phyloP scores from a whole-genome alignment of 2,888 invertebrate genomes.

The Agrotis exclamationis region DNA sequence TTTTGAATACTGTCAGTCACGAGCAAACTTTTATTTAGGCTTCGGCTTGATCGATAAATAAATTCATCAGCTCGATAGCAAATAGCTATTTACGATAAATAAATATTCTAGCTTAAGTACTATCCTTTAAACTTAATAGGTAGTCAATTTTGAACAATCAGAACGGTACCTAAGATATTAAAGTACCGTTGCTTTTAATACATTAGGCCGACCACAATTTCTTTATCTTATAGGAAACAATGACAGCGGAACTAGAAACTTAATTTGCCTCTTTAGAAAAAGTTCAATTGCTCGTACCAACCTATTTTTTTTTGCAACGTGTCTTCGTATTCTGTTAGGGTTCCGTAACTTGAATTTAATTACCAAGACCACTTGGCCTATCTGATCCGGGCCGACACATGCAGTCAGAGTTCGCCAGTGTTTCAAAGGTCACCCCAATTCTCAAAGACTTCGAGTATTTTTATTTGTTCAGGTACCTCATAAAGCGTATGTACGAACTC shows the following conservation, averaged over 20 bases:
- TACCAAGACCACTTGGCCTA: neutral
- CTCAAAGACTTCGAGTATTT: neutral
- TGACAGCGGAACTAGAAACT: constrained; percentile 30
- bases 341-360: neutral
- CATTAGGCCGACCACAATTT: constrained; percentile 49
- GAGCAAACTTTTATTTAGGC: neutral
- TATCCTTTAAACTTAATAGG: neutral
- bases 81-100: neutral
- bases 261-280: constrained; percentile 23
- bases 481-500: too few species aligned
- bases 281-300: constrained; percentile 8
- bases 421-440: neutral
- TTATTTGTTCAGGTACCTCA: neutral
- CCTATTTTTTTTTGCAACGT: constrained; percentile 13
- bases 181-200: constrained; percentile 28
- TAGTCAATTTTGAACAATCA: neutral
- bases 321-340: constrained; percentile 15
- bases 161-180: neutral
- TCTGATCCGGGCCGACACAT: neutral
- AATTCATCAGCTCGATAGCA: neutral
- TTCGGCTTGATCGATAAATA: neutral
- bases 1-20: too few species aligned
- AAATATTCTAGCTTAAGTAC: neutral
- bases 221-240: constrained; percentile 34
- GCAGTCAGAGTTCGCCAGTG: neutral